Conservation (phyloP, 2,888 invertebrate species). For the Scaeva pyrastri region DNA sequence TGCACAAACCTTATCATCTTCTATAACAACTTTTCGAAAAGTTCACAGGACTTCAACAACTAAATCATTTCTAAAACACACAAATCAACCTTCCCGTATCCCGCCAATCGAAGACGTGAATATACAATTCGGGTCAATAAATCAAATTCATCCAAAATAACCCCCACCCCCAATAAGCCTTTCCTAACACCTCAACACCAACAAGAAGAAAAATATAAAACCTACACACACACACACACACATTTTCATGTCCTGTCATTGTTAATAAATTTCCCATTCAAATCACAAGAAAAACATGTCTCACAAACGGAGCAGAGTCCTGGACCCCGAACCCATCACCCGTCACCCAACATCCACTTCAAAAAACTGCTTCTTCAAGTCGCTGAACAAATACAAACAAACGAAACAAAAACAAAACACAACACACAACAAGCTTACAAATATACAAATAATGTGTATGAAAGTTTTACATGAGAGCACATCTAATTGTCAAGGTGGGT, state of each 20-base stretch:
- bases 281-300: slow-evolving; percentile 48
- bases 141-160: slow-evolving; percentile 21
- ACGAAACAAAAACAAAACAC: slow-evolving; percentile 34
- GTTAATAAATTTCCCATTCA: slow-evolving; percentile 54
- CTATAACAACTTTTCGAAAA: slow-evolving; percentile 44
- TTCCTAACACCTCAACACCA: not conserved
- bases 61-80: slow-evolving; percentile 47
- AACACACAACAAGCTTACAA: slow-evolving; percentile 31
- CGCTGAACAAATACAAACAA: slow-evolving; percentile 57
- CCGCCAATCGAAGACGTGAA: slow-evolving; percentile 51
- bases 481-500: slow-evolving; percentile 69
- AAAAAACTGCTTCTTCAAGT: slow-evolving; percentile 51
- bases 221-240: slow-evolving; percentile 1
- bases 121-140: slow-evolving; percentile 68
- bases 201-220: slow-evolving; percentile 17
- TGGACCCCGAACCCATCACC: not conserved
- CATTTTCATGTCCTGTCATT: slow-evolving; percentile 45
- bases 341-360: slow-evolving; percentile 11
- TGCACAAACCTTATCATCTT: slow-evolving; percentile 41
- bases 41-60: slow-evolving; percentile 51
- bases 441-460: slow-evolving; percentile 12
- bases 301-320: not conserved
- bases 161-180: not conserved
- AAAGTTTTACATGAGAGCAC: slow-evolving; percentile 64
- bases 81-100: not conserved